Evolutionary conservation across 2,113 vertebrate species (phyloP), one percentile per base, ranked within the genome.

Genomic region (Mobula hypostoma): DNA sequence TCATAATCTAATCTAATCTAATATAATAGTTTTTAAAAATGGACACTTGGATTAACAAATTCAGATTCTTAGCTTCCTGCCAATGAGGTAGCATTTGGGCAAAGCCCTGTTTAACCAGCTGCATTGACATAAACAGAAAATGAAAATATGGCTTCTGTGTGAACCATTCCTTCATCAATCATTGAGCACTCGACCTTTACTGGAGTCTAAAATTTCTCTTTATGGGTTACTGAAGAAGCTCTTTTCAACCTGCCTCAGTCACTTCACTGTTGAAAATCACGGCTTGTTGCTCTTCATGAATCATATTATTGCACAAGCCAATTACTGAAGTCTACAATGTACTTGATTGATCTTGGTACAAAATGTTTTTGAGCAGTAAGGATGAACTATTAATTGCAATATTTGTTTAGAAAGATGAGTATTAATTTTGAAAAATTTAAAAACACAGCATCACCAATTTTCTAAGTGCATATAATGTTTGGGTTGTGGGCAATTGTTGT

Each of bases 111-210:
- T 88, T 61, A 88, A 88, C 63, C 61, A 88, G 85, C 91, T 74
- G 91, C 32, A 14, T 74, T 72, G 63, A 27, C 61, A 63, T 63
- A 72, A 93, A 93, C 70, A 70, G 74, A 74, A 48, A 66, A 74
- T 48, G 40, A 92, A 72, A 92, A 92, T 32, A 32, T 92, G 88
- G 63, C n/a, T 92, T 40, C n/a, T 92, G 66, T 40, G 68, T 24
- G 15, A 92, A 68, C 19, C 27, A 11, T 72, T 40, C 36, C 19
- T 70, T 48, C 68, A 93, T 56, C 91, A 93, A 74, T 93, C 36
- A 72, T 11, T 48, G 24, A 40, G 32, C 9, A 27, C 72, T 72
- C 68, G 48, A 56, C 66, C 15, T 70, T 72, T 29, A 21, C 63
- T 93, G 36, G 68, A 32, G 68, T 36, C 15, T 48, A 40, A 76